Percentiles rank a stretch among this genome's conserved stretches.
Evolutionary conservation across 2,113 vertebrate species (phyloP).

Genomic region (Lampris megalopsis): DNA sequence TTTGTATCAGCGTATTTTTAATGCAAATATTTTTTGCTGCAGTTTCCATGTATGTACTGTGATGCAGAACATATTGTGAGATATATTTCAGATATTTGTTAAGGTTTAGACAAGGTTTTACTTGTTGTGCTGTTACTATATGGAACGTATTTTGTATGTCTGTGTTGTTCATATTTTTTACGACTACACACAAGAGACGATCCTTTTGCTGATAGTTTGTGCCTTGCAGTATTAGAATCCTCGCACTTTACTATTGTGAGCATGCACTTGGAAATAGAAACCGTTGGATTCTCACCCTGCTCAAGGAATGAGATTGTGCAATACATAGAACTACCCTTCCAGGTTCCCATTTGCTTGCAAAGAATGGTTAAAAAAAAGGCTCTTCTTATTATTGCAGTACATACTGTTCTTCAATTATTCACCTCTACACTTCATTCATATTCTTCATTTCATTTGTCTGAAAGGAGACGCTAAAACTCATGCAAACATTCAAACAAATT

Average conservation of each 20-base stretch:
- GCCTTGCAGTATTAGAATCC: slow-evolving; percentile 82
- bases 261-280: slow-evolving; percentile 50
- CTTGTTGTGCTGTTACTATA: slow-evolving; percentile 79
- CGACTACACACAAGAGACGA: slow-evolving; percentile 62
- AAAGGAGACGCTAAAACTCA: background rate
- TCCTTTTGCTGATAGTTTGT: slow-evolving; percentile 73
- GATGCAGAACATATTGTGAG: slow-evolving; percentile 55
- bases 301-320: slow-evolving; percentile 16
- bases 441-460: background rate
- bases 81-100: slow-evolving; percentile 60
- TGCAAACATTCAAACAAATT: background rate
- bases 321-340: slow-evolving; percentile 11
- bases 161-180: slow-evolving; percentile 63
- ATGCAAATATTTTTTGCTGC: slow-evolving; percentile 60
- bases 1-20: slow-evolving; percentile 58
- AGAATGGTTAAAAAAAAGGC: slow-evolving; percentile 5
- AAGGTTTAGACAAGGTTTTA: slow-evolving; percentile 82
- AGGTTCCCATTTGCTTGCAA: slow-evolving; percentile 28
- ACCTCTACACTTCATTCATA: background rate
- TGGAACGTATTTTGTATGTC: slow-evolving; percentile 69
- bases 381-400: background rate
- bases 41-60: slow-evolving; percentile 57
- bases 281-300: slow-evolving; percentile 8
- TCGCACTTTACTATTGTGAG: slow-evolving; percentile 72
- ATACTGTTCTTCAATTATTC: background rate